These are phyloP conservation scores for Holotrichia oblita DNA, from an alignment of 1,140 invertebrate genomes.

Conservation along the genomic window DNA sequence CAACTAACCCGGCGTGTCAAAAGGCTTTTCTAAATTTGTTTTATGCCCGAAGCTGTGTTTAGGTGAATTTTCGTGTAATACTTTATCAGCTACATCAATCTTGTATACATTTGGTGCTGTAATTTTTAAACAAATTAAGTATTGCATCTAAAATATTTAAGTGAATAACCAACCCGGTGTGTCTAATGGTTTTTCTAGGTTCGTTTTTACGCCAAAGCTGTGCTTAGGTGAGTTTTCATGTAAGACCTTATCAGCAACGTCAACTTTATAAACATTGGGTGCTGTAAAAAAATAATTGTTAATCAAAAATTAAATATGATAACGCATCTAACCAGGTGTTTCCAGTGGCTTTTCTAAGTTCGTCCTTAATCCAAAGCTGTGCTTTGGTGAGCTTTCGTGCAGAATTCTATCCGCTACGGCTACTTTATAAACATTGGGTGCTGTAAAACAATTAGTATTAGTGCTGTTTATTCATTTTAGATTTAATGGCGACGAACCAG, in stretches of 20 bases:
- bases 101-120: background rate
- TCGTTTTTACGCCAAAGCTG: slow-evolving; percentile 72
- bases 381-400: slow-evolving; percentile 61
- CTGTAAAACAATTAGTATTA: slow-evolving; percentile 48
- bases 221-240: slow-evolving; percentile 74
- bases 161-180: slow-evolving; percentile 66
- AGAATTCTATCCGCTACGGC: slow-evolving; percentile 48
- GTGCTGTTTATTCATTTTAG: background rate
- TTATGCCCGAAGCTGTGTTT: slow-evolving; percentile 75
- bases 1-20: slow-evolving; percentile 65
- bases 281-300: slow-evolving; percentile 57
- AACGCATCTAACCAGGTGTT: slow-evolving; percentile 66
- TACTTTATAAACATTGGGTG: slow-evolving; percentile 56
- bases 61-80: slow-evolving; percentile 71
- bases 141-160: no score
- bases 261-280: slow-evolving; percentile 77
- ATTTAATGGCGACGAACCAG: slow-evolving; percentile 41
- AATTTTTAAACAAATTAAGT: background rate
- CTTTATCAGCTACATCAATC: slow-evolving; percentile 63
- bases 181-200: slow-evolving; percentile 63
- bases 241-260: slow-evolving; percentile 72
- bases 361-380: slow-evolving; percentile 70
- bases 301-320: background rate
- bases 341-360: slow-evolving; percentile 68
- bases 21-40: no score